Conservation (phyloP, 2,113 vertebrate genomes). For the Pontoporia blainvillei region DNA sequence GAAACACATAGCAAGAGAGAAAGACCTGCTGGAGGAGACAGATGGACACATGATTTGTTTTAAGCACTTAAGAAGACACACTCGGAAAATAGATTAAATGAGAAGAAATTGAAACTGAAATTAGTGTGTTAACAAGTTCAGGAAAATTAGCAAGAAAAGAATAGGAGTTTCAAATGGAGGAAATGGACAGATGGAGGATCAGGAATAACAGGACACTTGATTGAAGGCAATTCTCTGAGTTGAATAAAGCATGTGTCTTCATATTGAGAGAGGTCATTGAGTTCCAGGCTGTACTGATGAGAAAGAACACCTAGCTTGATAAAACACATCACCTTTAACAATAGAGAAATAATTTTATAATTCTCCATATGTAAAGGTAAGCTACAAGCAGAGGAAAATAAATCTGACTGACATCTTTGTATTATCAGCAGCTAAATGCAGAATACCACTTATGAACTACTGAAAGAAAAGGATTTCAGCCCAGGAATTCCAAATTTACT, state of each 20-base stretch:
- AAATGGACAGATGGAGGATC: background rate
- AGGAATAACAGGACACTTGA: background rate
- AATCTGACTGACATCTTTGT: background rate
- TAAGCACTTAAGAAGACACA: background rate
- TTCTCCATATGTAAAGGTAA: background rate
- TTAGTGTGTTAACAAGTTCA: background rate
- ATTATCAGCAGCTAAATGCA: background rate
- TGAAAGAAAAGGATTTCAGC: background rate
- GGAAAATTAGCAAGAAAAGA: background rate
- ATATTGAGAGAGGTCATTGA: background rate
- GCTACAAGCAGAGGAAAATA: background rate
- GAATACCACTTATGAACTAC: background rate
- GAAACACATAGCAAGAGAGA: background rate
- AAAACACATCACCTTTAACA: background rate
- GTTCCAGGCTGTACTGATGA: background rate
- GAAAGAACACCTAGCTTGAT: background rate
- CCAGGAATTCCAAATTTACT: background rate
- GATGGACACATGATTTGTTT: conserved; percentile 24
- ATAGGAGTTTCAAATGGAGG: background rate
- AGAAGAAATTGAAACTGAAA: conserved; percentile 28
- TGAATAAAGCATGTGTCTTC: background rate
- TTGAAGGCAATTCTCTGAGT: background rate
- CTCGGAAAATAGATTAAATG: background rate
- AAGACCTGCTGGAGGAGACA: background rate
- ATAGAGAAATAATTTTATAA: background rate